phyloP scores from a whole-genome alignment of 2,113 vertebrate genomes.

The Corythornis cristatus region DNA sequence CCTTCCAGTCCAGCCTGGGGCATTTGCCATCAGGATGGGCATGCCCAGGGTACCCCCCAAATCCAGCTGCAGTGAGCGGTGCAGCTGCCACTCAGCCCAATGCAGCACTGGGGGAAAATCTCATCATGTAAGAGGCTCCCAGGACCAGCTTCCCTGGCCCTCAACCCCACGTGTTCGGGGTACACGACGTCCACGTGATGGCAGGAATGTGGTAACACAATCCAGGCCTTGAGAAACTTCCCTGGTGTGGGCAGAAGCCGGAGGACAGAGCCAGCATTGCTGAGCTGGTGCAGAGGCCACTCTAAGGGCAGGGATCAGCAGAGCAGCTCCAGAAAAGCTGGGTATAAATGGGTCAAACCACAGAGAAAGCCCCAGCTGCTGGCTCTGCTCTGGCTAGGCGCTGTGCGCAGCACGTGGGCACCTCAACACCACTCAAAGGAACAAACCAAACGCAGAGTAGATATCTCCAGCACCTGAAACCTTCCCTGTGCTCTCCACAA shows the following conservation, averaged over 20 bases:
- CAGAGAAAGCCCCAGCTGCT: background rate
- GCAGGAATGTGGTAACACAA: conserved; percentile 14
- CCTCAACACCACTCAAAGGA: accelerated
- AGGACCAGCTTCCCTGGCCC: background rate
- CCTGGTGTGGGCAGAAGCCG: background rate
- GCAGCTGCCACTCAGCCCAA: background rate
- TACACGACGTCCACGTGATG: background rate
- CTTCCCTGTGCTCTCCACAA: background rate
- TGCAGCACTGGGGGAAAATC: background rate
- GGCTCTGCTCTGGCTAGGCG: background rate
- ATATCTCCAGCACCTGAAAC: background rate
- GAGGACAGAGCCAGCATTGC: background rate
- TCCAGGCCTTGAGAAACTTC: background rate
- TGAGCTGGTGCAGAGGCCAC: background rate
- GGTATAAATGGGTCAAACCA: background rate
- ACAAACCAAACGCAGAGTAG: background rate
- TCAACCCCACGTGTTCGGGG: accelerated
- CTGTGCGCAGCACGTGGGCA: accelerated
- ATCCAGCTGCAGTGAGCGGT: accelerated
- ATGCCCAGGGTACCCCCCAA: background rate
- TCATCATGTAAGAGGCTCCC: accelerated
- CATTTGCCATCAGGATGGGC: background rate
- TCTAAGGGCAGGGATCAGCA: accelerated
- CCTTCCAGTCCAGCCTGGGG: background rate
- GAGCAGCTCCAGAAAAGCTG: background rate